Conservation (phyloP, 2,888 invertebrate species). For the Priocnemis perturbator region DNA sequence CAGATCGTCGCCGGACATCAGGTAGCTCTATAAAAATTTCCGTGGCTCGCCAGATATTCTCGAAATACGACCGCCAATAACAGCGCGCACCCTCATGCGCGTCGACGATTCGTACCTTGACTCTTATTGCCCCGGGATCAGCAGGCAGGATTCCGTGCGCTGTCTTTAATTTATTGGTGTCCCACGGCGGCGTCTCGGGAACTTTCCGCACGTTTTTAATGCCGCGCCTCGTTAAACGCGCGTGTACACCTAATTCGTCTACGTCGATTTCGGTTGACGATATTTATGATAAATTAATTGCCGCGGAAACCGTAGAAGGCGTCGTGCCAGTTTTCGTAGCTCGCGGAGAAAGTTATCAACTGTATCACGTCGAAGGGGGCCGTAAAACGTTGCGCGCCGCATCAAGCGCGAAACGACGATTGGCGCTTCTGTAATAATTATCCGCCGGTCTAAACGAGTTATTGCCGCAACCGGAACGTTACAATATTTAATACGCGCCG, state of each 20-base stretch:
- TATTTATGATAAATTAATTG: neutral
- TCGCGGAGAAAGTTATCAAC: slow-evolving; percentile 31
- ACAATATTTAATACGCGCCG: neutral
- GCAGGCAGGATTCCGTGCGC: neutral
- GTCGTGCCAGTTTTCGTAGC: neutral
- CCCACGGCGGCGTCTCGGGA: neutral
- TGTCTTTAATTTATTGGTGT: slow-evolving; percentile 22
- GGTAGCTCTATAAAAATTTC: slow-evolving; percentile 34
- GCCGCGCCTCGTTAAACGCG: too few relatives aligned
- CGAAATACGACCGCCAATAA: neutral
- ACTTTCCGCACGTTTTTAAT: too few relatives aligned
- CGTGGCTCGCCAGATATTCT: neutral
- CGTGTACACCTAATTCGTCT: too few relatives aligned
- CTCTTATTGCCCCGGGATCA: too few relatives aligned
- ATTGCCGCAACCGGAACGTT: slow-evolving; percentile 10
- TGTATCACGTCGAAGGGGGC: slow-evolving; percentile 13
- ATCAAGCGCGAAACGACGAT: slow-evolving; percentile 23
- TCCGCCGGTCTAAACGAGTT: slow-evolving; percentile 17
- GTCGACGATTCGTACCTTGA: too few relatives aligned
- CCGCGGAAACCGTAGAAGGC: too few relatives aligned
- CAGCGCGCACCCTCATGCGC: too few relatives aligned
- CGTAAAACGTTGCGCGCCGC: slow-evolving; percentile 24
- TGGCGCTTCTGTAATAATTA: slow-evolving; percentile 43
- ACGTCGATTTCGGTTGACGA: too few relatives aligned
- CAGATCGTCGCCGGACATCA: slow-evolving; percentile 7